Conservation (phyloP, 2,113 vertebrate species). For the Bungarus multicinctus region DNA sequence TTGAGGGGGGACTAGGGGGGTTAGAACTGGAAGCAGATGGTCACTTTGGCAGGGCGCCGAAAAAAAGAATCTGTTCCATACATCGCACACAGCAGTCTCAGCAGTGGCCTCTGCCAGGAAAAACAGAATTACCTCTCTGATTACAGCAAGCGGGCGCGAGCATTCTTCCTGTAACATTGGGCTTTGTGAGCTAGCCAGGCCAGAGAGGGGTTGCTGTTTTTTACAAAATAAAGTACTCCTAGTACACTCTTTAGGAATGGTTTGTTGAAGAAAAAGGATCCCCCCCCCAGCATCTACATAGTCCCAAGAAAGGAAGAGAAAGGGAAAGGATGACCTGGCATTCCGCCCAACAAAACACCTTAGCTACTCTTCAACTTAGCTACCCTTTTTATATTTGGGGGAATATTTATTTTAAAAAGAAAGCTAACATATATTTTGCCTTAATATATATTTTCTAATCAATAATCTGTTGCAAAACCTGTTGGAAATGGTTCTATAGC, state of each 20-base stretch:
- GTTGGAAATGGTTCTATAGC: not conserved
- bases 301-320: not conserved
- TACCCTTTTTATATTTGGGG: not conserved
- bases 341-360: not conserved
- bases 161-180: slow-evolving; percentile 26
- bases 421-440: not conserved
- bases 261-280: not conserved
- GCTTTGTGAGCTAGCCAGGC: slow-evolving; percentile 29
- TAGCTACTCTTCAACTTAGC: not conserved
- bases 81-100: slow-evolving; percentile 34
- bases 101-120: slow-evolving; percentile 35
- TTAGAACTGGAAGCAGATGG: slow-evolving; percentile 40
- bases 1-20: not conserved
- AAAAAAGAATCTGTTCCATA: slow-evolving; percentile 35
- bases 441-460: not conserved
- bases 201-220: not conserved
- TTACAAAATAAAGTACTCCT: not conserved
- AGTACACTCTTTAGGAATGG: not conserved
- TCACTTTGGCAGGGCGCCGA: slow-evolving; percentile 36
- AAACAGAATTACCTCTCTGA: slow-evolving; percentile 44
- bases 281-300: not conserved
- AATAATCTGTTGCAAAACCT: not conserved
- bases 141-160: slow-evolving; percentile 27
- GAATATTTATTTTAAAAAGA: not conserved
- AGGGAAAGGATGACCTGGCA: not conserved